phyloP scores from a whole-genome alignment of 2,113 vertebrate species.

The Hypanus sabinus region DNA sequence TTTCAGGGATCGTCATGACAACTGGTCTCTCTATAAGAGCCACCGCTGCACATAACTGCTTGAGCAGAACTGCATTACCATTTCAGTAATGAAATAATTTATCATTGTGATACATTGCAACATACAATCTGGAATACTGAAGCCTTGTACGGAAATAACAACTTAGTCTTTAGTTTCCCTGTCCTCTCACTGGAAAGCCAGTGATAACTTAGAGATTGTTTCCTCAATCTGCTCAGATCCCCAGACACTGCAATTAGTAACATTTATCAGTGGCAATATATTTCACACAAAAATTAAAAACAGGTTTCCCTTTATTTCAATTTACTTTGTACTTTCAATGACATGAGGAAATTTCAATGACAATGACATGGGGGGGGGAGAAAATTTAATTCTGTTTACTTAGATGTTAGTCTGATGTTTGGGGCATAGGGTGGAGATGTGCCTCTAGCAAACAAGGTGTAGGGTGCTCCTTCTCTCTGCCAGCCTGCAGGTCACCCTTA shows the following conservation, averaged over 20 bases:
- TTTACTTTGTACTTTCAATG: background rate
- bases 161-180: background rate
- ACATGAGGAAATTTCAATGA: background rate
- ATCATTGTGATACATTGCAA: background rate
- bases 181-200: background rate
- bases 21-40: slow-evolving; percentile 26
- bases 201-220: background rate
- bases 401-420: background rate
- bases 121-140: background rate
- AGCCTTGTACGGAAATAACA: background rate
- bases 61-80: slow-evolving; percentile 29
- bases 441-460: too few relatives aligned
- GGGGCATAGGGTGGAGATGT: too few relatives aligned
- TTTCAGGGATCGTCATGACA: background rate
- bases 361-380: background rate
- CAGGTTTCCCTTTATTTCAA: background rate
- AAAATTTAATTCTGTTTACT: background rate
- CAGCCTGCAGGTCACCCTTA: too few relatives aligned
- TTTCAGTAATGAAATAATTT: background rate
- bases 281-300: background rate
- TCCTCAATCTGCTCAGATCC: background rate
- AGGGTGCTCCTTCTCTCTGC: too few relatives aligned
- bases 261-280: background rate
- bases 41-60: slow-evolving; percentile 3
- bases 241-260: background rate